These are phyloP conservation scores for Dryobota labecula DNA, from an alignment of 2,888 invertebrate genomes.

Conservation along the genomic window DNA sequence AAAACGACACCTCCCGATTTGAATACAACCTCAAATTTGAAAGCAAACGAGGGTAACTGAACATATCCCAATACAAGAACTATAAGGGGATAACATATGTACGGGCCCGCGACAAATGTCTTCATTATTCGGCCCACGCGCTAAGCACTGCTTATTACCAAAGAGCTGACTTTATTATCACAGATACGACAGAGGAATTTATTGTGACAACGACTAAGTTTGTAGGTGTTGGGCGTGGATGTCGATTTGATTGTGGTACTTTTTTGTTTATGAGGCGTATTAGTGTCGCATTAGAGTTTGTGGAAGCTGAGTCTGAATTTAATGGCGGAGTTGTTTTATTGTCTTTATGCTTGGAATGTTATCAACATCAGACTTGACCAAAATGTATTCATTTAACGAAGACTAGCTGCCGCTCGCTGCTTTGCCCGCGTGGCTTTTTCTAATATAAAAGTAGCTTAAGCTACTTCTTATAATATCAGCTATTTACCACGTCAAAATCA, in stretches of 20 bases:
- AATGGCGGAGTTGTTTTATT: not conserved
- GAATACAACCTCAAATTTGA: slow-evolving; percentile 38
- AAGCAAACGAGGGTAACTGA: slow-evolving; percentile 23
- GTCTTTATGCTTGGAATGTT: not conserved
- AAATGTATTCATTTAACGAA: no score
- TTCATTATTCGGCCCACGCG: slow-evolving; percentile 86
- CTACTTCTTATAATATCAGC: no score
- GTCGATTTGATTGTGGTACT: slow-evolving; percentile 25
- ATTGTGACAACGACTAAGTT: slow-evolving; percentile 49
- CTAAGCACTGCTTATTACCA: slow-evolving; percentile 66
- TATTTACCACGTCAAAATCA: no score
- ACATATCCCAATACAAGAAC: slow-evolving; percentile 39
- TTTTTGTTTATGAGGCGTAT: slow-evolving; percentile 49
- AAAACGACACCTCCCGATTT: slow-evolving; percentile 40
- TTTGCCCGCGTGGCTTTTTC: no score
- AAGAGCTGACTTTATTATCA: slow-evolving; percentile 63
- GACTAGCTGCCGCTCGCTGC: no score
- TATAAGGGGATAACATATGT: slow-evolving; percentile 71
- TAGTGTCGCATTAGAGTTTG: slow-evolving; percentile 30
- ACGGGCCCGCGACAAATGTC: slow-evolving; percentile 79
- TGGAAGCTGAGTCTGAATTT: slow-evolving; percentile 1
- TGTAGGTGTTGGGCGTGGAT: slow-evolving; percentile 57
- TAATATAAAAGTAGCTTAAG: no score
- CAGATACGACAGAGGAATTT: slow-evolving; percentile 65
- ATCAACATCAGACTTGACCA: not conserved